Conservation (phyloP, 2,888 invertebrate species). For the Boloria selene region DNA sequence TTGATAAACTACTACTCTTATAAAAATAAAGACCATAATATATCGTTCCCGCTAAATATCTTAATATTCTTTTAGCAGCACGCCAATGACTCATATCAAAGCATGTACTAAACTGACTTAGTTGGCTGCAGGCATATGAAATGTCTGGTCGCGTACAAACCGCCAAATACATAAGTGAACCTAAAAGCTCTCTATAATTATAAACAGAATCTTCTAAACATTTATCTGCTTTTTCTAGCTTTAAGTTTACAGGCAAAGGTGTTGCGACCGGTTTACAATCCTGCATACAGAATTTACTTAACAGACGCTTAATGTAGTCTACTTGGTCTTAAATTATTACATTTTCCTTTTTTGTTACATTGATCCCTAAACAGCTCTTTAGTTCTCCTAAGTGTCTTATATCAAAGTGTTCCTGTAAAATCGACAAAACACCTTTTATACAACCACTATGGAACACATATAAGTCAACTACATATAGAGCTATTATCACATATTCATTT, state of each 20-base stretch:
- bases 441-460: background rate
- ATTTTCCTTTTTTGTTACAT: conserved; percentile 10
- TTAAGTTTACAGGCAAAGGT: conserved; percentile 22
- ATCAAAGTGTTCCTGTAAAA: conserved; percentile 17
- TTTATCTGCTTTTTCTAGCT: conserved; percentile 13
- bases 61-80: conserved; percentile 38
- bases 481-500: conserved; percentile 10
- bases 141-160: conserved; percentile 39
- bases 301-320: conserved; percentile 20
- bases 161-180: conserved; percentile 39
- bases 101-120: conserved; percentile 39
- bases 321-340: conserved; percentile 18
- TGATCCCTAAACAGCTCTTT: conserved; percentile 27
- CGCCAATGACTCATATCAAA: conserved; percentile 34
- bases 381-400: conserved; percentile 19
- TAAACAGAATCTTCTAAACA: conserved; percentile 6
- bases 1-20: conserved; percentile 13
- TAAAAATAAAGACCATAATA: conserved; percentile 31
- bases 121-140: conserved; percentile 29
- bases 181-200: conserved; percentile 27
- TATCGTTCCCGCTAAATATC: conserved; percentile 36
- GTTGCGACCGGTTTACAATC: conserved; percentile 28
- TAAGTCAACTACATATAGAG: conserved; percentile 13
- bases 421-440: background rate
- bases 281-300: conserved; percentile 22